Evolutionary conservation across 2,888 invertebrate genomes (phyloP), one percentile per base, ranked within the genome.

Genomic region (Myathropa florea): DNA sequence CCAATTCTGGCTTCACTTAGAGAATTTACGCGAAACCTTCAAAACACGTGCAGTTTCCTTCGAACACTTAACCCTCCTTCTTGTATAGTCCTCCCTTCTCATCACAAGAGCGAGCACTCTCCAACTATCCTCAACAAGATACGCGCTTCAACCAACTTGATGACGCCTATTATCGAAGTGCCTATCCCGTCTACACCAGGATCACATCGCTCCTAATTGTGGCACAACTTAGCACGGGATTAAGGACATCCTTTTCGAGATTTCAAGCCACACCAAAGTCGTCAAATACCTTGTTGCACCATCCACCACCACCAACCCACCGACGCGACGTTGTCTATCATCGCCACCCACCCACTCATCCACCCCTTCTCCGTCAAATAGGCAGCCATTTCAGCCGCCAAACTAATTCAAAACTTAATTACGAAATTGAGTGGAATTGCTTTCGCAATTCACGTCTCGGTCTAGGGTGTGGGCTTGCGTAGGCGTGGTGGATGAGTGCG

Each of bases 351-450:
- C 30, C 14, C 61, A 57, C n/a, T 55, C 64, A 33, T 4, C 39
- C 60, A 6, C 33, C 9, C 33, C n/a, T n/a, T n/a, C n/a, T n/a
- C n/a, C n/a, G n/a, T 9, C 33, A 46, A 76, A 67, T 57, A 80
- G 73, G 30, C 65, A 46, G 46, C 46, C 46, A 73, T 68, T 64
- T 26, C 30, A 73, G 57, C 46, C 59, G 70, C 76, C 36, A 70
- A 81, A 78, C 64, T 77, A 81, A 77, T 78, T 73, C 30, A 73
- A 55, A 82, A 78, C 68, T 82, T 82, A 82, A 85, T 85, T 85
- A 85, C 63, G 61, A 81, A 85, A 77, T 85, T 81, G 72, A 72
- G 76, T 77, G 57, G 67, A 81, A 82, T 81, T 85, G 81, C 82
- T 73, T 82, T 85, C 60, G 39, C 60, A 81, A 46, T 46, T 46